Evolutionary conservation across 2,797 vertebrate species (phyloP).

Genomic region (Benthosema pterotum): DNA sequence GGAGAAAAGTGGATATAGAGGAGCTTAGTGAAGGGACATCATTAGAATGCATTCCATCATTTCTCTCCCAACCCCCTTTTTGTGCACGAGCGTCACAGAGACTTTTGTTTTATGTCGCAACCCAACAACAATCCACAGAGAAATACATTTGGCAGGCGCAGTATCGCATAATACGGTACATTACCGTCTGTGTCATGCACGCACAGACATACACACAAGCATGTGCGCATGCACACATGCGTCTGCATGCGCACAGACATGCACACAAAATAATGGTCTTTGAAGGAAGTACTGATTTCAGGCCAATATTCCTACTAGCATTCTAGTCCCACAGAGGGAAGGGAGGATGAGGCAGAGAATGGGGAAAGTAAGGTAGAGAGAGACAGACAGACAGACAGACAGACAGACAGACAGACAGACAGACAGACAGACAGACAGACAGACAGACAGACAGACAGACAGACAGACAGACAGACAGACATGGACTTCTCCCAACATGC

Average conservation of each 20-base stretch:
- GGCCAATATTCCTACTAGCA: neutral
- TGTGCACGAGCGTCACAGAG: slow-evolving; percentile 44
- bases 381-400: neutral
- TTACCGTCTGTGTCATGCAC: too few relatives aligned
- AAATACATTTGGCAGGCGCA: slow-evolving; percentile 35
- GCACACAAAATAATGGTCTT: neutral
- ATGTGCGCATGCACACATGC: too few relatives aligned
- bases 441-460: neutral
- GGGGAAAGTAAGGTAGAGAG: slow-evolving; percentile 3
- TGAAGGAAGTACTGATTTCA: neutral
- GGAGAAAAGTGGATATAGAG: slow-evolving; percentile 1
- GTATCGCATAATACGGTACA: too few relatives aligned
- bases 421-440: neutral
- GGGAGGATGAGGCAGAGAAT: slow-evolving; percentile 9
- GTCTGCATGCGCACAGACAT: too few relatives aligned
- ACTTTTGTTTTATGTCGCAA: slow-evolving; percentile 46
- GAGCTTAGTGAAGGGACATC: slow-evolving; percentile 35
- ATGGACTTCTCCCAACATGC: slow-evolving; percentile 23
- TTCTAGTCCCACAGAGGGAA: slow-evolving; percentile 12
- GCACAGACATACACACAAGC: too few relatives aligned
- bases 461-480: neutral
- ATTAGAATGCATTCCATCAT: slow-evolving; percentile 56
- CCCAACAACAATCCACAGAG: slow-evolving; percentile 48
- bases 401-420: neutral
- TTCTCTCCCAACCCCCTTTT: too few relatives aligned